Evolutionary conservation across 1,140 invertebrate genomes (phyloP).

Genomic region (Medauroidea extradentata): DNA sequence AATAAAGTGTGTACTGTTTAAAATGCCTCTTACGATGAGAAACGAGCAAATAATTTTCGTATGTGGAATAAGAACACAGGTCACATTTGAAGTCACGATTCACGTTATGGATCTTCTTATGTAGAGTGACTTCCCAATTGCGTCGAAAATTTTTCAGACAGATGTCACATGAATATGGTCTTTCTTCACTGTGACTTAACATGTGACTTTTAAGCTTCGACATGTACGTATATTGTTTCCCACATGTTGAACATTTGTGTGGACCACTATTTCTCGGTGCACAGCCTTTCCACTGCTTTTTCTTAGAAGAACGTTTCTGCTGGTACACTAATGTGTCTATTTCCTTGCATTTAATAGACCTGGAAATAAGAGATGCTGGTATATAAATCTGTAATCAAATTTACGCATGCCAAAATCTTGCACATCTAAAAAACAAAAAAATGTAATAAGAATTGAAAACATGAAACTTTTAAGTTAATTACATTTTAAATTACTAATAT

Average conservation of each 20-base stretch:
- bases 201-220: not conserved
- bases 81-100: conserved; percentile 5
- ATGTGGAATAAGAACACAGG: conserved; percentile 6
- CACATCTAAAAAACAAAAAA: too few species aligned
- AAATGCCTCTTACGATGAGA: not conserved
- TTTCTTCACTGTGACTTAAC: not conserved
- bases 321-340: too few species aligned
- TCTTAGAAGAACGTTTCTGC: too few species aligned
- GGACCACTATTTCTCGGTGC: too few species aligned
- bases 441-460: too few species aligned
- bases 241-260: not conserved
- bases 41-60: not conserved
- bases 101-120: conserved; percentile 10
- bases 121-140: not conserved
- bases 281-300: too few species aligned
- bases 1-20: not conserved
- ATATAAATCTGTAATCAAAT: too few species aligned
- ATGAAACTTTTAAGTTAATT: too few species aligned
- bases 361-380: too few species aligned
- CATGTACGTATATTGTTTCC: not conserved
- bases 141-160: not conserved
- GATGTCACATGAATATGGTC: conserved; percentile 3
- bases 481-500: too few species aligned
- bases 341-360: too few species aligned
- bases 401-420: too few species aligned